A percentile compares a stretch with the other conserved stretches of the same genome.
Evolutionary conservation across 2,113 vertebrate species (phyloP).

Genomic region (Corythornis madagascariensis): DNA sequence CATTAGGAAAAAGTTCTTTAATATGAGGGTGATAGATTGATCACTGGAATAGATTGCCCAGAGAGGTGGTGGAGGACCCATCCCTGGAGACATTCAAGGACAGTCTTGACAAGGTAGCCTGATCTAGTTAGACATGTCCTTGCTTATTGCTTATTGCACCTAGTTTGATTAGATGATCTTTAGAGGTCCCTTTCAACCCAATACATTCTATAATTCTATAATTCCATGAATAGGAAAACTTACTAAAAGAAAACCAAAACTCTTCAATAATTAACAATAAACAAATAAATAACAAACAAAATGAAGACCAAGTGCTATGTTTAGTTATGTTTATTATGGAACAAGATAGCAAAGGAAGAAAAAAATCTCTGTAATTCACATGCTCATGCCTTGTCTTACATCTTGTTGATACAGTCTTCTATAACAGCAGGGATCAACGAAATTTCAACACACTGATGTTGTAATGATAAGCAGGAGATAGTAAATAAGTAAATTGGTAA

Average conservation of each 20-base stretch:
- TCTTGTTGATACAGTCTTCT: slow-evolving; percentile 29
- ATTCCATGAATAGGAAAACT: not conserved
- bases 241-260: slow-evolving; percentile 33
- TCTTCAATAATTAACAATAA: slow-evolving; percentile 24
- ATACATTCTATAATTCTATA: no score
- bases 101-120: no score
- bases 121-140: no score
- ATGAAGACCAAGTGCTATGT: slow-evolving; percentile 20
- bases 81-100: no score
- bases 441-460: slow-evolving; percentile 47
- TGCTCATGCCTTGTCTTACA: not conserved
- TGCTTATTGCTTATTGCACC: no score
- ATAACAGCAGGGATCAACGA: slow-evolving; percentile 35
- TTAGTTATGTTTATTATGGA: not conserved
- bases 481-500: not conserved
- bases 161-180: no score
- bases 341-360: not conserved
- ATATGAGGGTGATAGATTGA: no score
- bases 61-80: no score
- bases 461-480: not conserved
- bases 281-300: slow-evolving; percentile 4
- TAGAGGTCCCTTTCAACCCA: no score
- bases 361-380: not conserved
- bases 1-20: no score
- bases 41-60: no score